phyloP scores from a whole-genome alignment of 2,888 invertebrate species.

The Scrobipalpa atriplicella region DNA sequence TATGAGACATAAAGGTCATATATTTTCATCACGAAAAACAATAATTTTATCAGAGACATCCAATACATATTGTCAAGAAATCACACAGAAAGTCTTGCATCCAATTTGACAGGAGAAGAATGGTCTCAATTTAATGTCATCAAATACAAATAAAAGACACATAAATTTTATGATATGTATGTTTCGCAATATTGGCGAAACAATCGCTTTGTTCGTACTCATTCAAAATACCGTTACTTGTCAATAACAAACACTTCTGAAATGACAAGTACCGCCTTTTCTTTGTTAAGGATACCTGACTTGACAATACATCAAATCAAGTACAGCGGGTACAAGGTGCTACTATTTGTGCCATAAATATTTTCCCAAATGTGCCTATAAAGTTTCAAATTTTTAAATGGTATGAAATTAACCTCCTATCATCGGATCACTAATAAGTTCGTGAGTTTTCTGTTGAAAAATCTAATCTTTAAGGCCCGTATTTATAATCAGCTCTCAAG shows the following conservation, averaged over 20 bases:
- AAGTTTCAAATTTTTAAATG: too few relatives aligned
- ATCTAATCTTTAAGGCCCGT: too few relatives aligned
- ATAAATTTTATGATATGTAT: neutral
- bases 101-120: neutral
- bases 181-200: neutral
- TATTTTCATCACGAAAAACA: too few relatives aligned
- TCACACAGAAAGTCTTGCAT: neutral
- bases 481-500: too few relatives aligned
- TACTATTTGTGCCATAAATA: neutral
- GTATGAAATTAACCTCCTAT: too few relatives aligned
- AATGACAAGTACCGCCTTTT: neutral
- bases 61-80: neutral
- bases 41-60: too few relatives aligned
- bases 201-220: neutral
- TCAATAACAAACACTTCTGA: constrained; percentile 3
- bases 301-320: neutral
- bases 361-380: too few relatives aligned
- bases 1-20: too few relatives aligned
- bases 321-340: neutral
- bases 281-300: constrained; percentile 11
- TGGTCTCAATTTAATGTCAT: neutral
- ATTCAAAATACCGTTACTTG: neutral
- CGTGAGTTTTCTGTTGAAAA: too few relatives aligned
- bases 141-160: neutral
- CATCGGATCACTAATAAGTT: too few relatives aligned